These are phyloP conservation scores for Protobothrops mucrosquamatus DNA, from an alignment of 2,113 vertebrate species.

Conservation along the genomic window DNA sequence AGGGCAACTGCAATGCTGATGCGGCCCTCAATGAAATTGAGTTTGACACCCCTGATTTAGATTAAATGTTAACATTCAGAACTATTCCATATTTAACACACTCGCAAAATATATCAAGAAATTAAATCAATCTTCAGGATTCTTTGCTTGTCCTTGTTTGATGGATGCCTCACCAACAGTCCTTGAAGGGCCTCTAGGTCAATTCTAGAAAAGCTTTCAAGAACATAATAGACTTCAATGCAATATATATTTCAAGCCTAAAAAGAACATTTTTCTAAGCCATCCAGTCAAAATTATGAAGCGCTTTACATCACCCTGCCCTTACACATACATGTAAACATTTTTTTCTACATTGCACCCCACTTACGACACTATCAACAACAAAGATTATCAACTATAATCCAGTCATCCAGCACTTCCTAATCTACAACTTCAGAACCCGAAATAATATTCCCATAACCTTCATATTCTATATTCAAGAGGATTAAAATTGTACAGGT, in stretches of 20 bases:
- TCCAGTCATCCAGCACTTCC: not conserved
- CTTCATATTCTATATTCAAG: not conserved
- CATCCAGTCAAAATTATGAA: not conserved
- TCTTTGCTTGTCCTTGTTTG: no score
- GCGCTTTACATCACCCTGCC: not conserved
- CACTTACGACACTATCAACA: not conserved
- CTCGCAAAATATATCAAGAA: no score
- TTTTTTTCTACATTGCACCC: not conserved
- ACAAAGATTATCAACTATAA: not conserved
- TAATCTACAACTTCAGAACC: not conserved
- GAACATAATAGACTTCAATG: no score
- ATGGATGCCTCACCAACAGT: not conserved
- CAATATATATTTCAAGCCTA: not conserved
- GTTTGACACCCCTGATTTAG: not conserved
- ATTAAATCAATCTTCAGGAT: not conserved
- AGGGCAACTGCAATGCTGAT: no score
- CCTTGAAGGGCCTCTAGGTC: not conserved
- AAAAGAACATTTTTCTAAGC: not conserved
- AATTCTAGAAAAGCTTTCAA: not conserved
- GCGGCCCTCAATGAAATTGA: no score
- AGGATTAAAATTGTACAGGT: not conserved
- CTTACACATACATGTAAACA: not conserved
- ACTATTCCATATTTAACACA: not conserved
- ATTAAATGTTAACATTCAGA: not conserved
- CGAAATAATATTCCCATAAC: not conserved